A percentile compares a stretch with the other conserved stretches of the same genome.
Conservation (phyloP, 2,888 invertebrate species). For the Brassicogethes aeneus region DNA sequence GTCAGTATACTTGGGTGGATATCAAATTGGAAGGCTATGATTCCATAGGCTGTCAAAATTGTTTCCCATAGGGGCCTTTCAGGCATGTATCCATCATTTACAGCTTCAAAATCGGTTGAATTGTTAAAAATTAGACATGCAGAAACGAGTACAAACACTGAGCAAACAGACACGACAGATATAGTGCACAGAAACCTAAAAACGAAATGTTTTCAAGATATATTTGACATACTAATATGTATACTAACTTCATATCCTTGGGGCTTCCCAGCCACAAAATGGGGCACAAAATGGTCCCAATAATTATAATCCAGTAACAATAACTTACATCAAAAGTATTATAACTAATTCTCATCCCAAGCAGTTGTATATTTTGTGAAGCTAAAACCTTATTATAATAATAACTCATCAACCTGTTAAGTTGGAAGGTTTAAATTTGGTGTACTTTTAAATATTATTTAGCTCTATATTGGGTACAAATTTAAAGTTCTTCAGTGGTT, state of each 20-base stretch:
- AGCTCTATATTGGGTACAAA: too few species aligned
- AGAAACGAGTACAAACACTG: conserved; percentile 59
- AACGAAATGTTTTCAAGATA: too few species aligned
- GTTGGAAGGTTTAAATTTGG: conserved; percentile 3
- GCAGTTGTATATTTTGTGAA: conserved; percentile 68
- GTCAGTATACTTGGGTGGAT: conserved; percentile 80
- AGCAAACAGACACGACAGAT: conserved; percentile 55
- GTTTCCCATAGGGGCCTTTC: conserved; percentile 36
- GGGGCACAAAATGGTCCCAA: conserved; percentile 67
- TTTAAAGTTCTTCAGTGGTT: too few species aligned
- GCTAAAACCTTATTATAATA: conserved; percentile 44
- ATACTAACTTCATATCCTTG: conserved; percentile 88
- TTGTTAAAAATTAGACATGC: conserved; percentile 48
- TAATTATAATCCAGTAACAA: conserved; percentile 74
- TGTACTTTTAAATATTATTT: background rate
- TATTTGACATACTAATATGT: too few species aligned
- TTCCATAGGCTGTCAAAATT: conserved; percentile 55
- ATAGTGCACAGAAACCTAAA: conserved; percentile 54
- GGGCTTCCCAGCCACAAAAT: conserved; percentile 85
- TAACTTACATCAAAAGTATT: conserved; percentile 60
- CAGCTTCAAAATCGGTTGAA: conserved; percentile 22
- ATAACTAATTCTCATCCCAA: conserved; percentile 61
- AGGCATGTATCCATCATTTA: conserved; percentile 6
- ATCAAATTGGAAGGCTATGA: conserved; percentile 67
- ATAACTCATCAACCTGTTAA: conserved; percentile 2